Base-by-base conservation (phyloP, 1,140 invertebrate genomes). In the Drosophila athabasca region DNA sequence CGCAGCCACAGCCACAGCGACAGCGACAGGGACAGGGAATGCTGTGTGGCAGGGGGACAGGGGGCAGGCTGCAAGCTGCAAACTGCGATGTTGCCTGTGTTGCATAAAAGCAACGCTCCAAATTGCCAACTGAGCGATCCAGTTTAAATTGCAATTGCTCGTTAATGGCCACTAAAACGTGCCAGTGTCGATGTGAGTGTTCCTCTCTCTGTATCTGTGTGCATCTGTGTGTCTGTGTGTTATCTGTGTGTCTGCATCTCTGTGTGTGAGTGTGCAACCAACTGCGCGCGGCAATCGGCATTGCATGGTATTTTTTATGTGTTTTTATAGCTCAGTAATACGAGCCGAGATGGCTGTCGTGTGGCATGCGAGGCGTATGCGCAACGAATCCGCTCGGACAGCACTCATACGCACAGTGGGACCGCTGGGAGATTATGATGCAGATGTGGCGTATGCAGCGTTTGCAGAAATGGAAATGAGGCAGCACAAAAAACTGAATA, bases 91-190 rank as follows among this genome's bases (percentile, higher is more conserved):
- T 35, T 62, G 59, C 31, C 31, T 55, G 64, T 88, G 84, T 88
- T 89, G 85, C 84, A 89, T 89, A 89, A 89, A 89, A 80, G 76
- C 85, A 89, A 89, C 85, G 84, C 80, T 89, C 84, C 84, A 89
- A 89, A 89, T 89, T 88, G 84, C 85, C 65, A 84, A 89, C 81
- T 83, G 89, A 88, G 83, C 88, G 90, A 90, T 91, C 90, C 90
- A 91, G 90, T 91, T 91, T 91, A 91, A 91, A 91, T 91, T 91
- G 90, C 90, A 88, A 91, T 91, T 88, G 90, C 85, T 91, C 90
- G 90, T 91, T 91, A 91, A 91, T 91, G 80, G 85, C 77, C 90
- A 85, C 90, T 88, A 91, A 88, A 91, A 91, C 79, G 85, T 82
- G 85, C 79, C 83, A 68, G 75, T 72, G 82, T 87, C 74, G 65